A percentile compares a stretch with the other conserved stretches of the same genome.
phyloP scores from a whole-genome alignment of 1,140 invertebrate species.

The Alviniconcha marisindica region DNA sequence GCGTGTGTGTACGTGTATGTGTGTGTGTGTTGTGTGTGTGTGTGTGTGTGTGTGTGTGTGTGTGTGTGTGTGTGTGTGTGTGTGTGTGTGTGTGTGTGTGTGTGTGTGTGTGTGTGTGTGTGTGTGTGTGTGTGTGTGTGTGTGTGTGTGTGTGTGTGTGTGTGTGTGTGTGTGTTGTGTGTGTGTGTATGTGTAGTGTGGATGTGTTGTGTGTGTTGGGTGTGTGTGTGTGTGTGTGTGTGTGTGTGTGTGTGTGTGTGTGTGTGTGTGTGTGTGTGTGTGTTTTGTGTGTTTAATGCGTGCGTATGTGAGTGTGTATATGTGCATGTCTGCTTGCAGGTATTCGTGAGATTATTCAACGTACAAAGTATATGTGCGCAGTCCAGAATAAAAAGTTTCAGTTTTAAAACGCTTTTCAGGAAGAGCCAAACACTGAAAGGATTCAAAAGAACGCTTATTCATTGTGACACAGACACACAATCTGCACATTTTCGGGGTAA shows the following conservation, averaged over 20 bases:
- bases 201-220: not conserved
- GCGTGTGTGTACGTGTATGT: not conserved
- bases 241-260: not conserved
- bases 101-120: not conserved
- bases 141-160: not conserved
- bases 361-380: no score
- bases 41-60: no score
- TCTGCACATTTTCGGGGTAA: no score
- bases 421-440: no score
- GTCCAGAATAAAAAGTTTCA: no score
- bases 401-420: no score
- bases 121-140: not conserved
- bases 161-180: no score
- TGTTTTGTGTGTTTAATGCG: not conserved
- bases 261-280: not conserved
- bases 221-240: not conserved
- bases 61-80: not conserved
- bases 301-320: no score
- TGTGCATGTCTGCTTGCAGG: no score
- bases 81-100: constrained; percentile 6
- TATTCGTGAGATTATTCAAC: no score
- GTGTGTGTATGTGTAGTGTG: no score
- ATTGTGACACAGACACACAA: not conserved
- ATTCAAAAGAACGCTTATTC: no score
- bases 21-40: not conserved